Percentiles rank a stretch among this genome's conserved stretches.
phyloP scores from a whole-genome alignment of 23 tunicate species.

The Corella eumyota region DNA sequence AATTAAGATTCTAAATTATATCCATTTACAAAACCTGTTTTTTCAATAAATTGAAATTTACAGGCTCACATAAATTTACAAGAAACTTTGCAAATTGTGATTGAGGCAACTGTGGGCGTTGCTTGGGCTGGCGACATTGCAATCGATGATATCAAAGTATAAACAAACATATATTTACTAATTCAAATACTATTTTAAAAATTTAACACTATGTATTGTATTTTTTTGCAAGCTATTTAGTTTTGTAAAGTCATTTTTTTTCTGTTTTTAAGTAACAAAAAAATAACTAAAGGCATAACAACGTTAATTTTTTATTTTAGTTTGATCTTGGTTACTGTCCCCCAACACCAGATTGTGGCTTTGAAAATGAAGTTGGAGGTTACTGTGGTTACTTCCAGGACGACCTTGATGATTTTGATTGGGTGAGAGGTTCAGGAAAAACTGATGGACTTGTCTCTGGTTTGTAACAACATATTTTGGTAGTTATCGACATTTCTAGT shows the following conservation, averaged over 20 bases:
- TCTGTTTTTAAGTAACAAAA: no score
- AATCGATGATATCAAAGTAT: conserved; percentile 81
- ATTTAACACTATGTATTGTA: neutral
- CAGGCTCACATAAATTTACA: conserved; percentile 63
- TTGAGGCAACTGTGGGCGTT: conserved; percentile 75
- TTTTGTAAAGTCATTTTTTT: no score
- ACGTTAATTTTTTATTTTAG: no score
- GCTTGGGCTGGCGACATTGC: conserved; percentile 98
- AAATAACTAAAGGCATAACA: no score
- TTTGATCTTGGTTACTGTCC: conserved; percentile 63
- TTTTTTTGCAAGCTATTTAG: neutral
- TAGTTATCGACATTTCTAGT: neutral
- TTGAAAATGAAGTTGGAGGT: conserved; percentile 74
- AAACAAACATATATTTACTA: neutral
- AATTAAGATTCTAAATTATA: conserved; percentile 72
- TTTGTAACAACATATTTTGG: no score
- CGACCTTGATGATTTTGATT: conserved; percentile 45
- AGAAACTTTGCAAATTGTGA: conserved; percentile 64
- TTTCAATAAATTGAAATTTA: neutral
- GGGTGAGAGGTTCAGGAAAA: conserved; percentile 67
- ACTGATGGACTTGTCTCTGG: conserved; percentile 27
- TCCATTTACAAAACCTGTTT: neutral
- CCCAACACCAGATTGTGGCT: conserved; percentile 79
- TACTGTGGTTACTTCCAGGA: conserved; percentile 69
- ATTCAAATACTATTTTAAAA: neutral